These are phyloP conservation scores for Ceriagrion tenellum DNA, from an alignment of 2,888 invertebrate species.

Conservation along the genomic window DNA sequence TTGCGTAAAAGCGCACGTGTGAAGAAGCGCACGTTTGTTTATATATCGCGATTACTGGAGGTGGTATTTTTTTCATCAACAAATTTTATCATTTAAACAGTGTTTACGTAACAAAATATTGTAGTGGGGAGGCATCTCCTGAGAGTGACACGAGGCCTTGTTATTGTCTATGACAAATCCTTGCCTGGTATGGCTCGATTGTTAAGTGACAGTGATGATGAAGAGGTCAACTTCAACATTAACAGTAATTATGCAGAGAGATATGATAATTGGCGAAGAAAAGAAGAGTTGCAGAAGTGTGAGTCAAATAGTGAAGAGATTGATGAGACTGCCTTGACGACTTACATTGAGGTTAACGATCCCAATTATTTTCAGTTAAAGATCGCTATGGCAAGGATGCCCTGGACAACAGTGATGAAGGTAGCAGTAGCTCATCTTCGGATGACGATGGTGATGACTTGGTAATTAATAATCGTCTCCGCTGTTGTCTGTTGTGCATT, in stretches of 20 bases:
- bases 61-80: too few relatives aligned
- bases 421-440: slow-evolving; percentile 79
- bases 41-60: too few relatives aligned
- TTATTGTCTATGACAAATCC: not conserved
- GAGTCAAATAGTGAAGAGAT: slow-evolving; percentile 38
- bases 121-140: too few relatives aligned
- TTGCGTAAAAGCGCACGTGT: too few relatives aligned
- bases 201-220: slow-evolving; percentile 81
- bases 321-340: not conserved
- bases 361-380: slow-evolving; percentile 81
- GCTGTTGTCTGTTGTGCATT: too few relatives aligned
- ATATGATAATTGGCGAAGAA: slow-evolving; percentile 90
- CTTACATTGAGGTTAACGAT: too few relatives aligned
- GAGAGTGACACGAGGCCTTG: too few relatives aligned
- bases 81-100: too few relatives aligned
- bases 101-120: too few relatives aligned
- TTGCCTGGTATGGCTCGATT: not conserved
- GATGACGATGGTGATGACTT: slow-evolving; percentile 85
- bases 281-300: slow-evolving; percentile 87
- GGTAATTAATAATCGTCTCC: slow-evolving; percentile 71
- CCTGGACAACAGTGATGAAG: slow-evolving; percentile 78
- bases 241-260: slow-evolving; percentile 90
- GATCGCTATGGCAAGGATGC: slow-evolving; percentile 85
- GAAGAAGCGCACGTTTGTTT: too few relatives aligned
- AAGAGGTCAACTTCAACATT: slow-evolving; percentile 82